A percentile compares a stretch with the other conserved stretches of the same genome.
phyloP scores from a whole-genome alignment of 2,888 invertebrate genomes.

The Monochamus alternatus region DNA sequence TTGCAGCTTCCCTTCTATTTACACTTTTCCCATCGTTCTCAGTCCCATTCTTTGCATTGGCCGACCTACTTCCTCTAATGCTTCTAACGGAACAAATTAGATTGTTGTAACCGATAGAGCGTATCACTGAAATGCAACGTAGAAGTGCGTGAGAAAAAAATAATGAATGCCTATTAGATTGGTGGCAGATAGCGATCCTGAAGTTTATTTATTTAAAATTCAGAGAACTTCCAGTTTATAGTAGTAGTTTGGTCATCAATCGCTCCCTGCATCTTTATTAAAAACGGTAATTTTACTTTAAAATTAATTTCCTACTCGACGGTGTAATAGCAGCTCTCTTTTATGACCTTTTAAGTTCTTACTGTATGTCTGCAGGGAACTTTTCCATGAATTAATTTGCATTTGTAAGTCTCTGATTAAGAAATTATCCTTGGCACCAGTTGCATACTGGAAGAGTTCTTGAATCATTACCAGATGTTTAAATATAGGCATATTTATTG shows the following conservation, averaged over 20 bases:
- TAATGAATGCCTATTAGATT: constrained; percentile 24
- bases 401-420: background rate
- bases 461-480: too few relatives aligned
- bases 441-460: too few relatives aligned
- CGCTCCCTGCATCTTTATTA: constrained; percentile 14
- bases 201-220: constrained; percentile 26
- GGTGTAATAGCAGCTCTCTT: background rate
- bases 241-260: constrained; percentile 10
- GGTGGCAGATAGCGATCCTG: background rate
- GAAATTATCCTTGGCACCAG: too few relatives aligned
- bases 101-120: background rate
- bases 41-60: background rate
- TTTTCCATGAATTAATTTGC: background rate
- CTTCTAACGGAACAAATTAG: background rate
- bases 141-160: constrained; percentile 21
- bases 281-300: constrained; percentile 31
- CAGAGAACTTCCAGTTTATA: background rate
- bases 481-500: too few relatives aligned
- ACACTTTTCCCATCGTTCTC: background rate
- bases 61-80: background rate
- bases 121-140: background rate
- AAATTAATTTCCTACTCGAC: constrained; percentile 27
- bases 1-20: background rate
- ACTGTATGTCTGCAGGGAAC: background rate
- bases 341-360: constrained; percentile 17